These are phyloP conservation scores for Ctenopoma multispine DNA, from an alignment of 2,797 vertebrate species.

Conservation along the genomic window DNA sequence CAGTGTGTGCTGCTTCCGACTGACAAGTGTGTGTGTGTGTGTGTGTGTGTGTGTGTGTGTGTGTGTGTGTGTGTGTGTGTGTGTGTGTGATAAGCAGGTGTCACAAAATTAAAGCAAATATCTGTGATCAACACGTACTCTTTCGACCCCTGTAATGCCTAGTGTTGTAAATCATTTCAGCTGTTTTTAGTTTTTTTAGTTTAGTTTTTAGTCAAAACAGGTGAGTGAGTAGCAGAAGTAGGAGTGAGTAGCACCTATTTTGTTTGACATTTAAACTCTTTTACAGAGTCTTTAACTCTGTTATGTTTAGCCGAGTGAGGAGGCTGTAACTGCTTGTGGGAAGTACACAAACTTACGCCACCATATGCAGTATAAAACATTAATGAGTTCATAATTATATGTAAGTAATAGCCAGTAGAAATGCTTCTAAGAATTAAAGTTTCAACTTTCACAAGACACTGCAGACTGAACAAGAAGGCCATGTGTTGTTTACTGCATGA, in stretches of 20 bases:
- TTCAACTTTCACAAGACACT: slow-evolving; percentile 27
- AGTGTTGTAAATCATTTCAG: slow-evolving; percentile 1
- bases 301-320: slow-evolving; percentile 30
- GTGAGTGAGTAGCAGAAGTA: slow-evolving; percentile 8
- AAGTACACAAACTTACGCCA: slow-evolving; percentile 18
- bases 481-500: slow-evolving; percentile 69
- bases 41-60: slow-evolving; percentile 4
- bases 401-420: slow-evolving; percentile 18
- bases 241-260: background rate
- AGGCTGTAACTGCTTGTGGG: slow-evolving; percentile 22
- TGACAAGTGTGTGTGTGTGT: slow-evolving; percentile 19
- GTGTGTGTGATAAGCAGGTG: slow-evolving; percentile 20
- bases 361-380: slow-evolving; percentile 51
- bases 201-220: slow-evolving; percentile 23
- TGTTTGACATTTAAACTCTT: slow-evolving; percentile 30
- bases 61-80: slow-evolving; percentile 6
- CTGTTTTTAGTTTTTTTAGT: background rate
- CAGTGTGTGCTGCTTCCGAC: slow-evolving; percentile 12
- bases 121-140: slow-evolving; percentile 17
- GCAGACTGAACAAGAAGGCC: slow-evolving; percentile 31
- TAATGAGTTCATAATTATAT: slow-evolving; percentile 37
- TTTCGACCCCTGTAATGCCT: background rate
- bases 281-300: background rate
- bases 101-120: slow-evolving; percentile 38
- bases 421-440: slow-evolving; percentile 24